These are phyloP conservation scores for Hyphantria cunea DNA, from an alignment of 1,140 invertebrate genomes.

Conservation along the genomic window DNA sequence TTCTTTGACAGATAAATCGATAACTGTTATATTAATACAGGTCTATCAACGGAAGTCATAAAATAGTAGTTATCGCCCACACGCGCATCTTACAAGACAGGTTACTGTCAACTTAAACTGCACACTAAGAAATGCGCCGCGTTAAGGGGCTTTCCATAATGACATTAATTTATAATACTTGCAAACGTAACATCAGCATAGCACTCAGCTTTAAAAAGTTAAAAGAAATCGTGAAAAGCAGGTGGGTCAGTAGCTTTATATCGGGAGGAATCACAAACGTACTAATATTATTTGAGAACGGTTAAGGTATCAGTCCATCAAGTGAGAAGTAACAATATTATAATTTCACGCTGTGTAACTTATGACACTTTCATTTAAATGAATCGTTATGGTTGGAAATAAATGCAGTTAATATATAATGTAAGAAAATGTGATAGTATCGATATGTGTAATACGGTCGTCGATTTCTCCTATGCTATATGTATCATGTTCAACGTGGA, in stretches of 20 bases:
- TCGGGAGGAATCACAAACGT: background rate
- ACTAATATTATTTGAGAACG: background rate
- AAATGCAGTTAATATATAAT: too few species aligned
- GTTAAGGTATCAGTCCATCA: too few species aligned
- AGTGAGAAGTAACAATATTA: too few species aligned
- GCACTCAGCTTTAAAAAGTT: background rate
- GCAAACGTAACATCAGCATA: background rate
- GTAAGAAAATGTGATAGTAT: too few species aligned
- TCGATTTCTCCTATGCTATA: too few species aligned
- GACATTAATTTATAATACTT: background rate
- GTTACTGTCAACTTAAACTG: slow-evolving; percentile 30
- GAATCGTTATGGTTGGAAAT: too few species aligned
- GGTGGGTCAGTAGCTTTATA: background rate
- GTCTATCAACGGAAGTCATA: slow-evolving; percentile 15
- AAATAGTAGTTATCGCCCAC: slow-evolving; percentile 19
- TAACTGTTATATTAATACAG: slow-evolving; percentile 23
- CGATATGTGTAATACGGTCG: too few species aligned
- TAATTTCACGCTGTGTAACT: too few species aligned
- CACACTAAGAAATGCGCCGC: slow-evolving; percentile 8
- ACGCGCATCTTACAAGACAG: slow-evolving; percentile 1
- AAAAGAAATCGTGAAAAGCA: background rate
- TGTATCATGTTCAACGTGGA: too few species aligned
- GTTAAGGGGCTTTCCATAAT: slow-evolving; percentile 3
- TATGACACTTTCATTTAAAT: too few species aligned
- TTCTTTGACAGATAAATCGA: slow-evolving; percentile 10